Evolutionary conservation across 2,797 vertebrate species (phyloP), one percentile per base, ranked within the genome.

Genomic region (Coreius guichenoti): DNA sequence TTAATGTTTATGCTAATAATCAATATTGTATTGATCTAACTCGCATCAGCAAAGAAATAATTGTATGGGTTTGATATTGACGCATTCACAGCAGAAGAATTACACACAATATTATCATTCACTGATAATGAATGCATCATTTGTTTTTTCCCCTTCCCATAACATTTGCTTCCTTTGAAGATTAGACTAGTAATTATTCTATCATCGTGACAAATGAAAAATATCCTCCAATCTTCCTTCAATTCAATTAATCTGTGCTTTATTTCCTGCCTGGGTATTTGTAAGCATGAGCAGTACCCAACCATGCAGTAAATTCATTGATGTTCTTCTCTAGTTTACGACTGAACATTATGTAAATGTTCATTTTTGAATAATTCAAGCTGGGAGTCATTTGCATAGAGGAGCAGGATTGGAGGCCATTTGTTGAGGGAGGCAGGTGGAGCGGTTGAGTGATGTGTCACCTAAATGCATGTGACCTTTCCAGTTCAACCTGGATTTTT

Each of bases 311-410:
- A 89, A 90, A 90, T 90, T 86, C 83, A 83, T 87, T 89, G 77
- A 88, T 88, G 88, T 89, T 90, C 84, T 76, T 81, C 80, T 89
- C 83, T 87, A 87, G 81, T 89, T 90, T 85, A 89, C 69, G 79
- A 84, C 82, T 79, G 78, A 86, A 90, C 86, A 86, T 92, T 86
- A 90, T 90, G 87, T 90, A 89, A 89, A 87, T 90, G 81, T 80
- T 87, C 75, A 69, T 87, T 89, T 90, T 88, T 87, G 82, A 89
- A 90, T 89, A 84, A 90, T 89, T 88, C 86, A 87, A 86, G 83
- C 81, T 81, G 36, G 84, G 74, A 72, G 86, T 86, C 70, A 84
- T 89, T 83, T 85, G 82, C 87, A 83, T 88, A 85, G 83, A 73
- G 43, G 79, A 81, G 72, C 81, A 65, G 77, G 36, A 86, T 86